Conservation (phyloP, 2,888 invertebrate genomes). For the Drosophila histrio region DNA sequence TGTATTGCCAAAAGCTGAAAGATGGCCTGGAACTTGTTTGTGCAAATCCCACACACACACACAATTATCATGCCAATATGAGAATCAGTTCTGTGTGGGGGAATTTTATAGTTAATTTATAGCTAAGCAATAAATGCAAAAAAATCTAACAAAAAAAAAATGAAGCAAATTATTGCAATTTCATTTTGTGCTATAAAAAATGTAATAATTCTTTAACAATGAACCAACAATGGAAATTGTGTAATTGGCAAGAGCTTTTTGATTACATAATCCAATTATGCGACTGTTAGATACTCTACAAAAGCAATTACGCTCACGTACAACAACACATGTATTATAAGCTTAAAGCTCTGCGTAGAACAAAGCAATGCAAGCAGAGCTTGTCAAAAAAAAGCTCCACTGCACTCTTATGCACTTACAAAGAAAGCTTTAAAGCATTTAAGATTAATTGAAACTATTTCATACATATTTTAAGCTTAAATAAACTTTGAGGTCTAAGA, state of each 20-base stretch:
- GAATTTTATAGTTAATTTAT: conserved; percentile 16
- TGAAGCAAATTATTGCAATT: conserved; percentile 13
- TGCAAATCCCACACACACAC: conserved; percentile 51
- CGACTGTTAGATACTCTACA: conserved; percentile 1
- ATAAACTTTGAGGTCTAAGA: not conserved
- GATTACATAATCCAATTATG: not conserved
- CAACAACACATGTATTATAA: not conserved
- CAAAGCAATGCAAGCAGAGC: not conserved
- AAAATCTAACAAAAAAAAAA: conserved; percentile 1
- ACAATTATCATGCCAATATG: conserved; percentile 39
- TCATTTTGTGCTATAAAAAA: not conserved
- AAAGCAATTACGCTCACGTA: not conserved
- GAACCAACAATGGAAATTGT: not conserved
- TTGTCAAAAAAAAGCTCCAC: not conserved
- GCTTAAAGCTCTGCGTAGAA: not conserved
- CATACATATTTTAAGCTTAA: not conserved
- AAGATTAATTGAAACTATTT: not conserved
- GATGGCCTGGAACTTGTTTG: conserved; percentile 28
- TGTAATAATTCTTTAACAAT: not conserved
- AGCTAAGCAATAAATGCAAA: conserved; percentile 9
- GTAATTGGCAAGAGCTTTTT: not conserved
- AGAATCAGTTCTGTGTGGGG: conserved; percentile 7
- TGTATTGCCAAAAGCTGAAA: conserved; percentile 22
- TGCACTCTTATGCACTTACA: not conserved
- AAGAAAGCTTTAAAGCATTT: not conserved